phyloP scores from a whole-genome alignment of 2,113 vertebrate genomes.

The Xenus cinereus region DNA sequence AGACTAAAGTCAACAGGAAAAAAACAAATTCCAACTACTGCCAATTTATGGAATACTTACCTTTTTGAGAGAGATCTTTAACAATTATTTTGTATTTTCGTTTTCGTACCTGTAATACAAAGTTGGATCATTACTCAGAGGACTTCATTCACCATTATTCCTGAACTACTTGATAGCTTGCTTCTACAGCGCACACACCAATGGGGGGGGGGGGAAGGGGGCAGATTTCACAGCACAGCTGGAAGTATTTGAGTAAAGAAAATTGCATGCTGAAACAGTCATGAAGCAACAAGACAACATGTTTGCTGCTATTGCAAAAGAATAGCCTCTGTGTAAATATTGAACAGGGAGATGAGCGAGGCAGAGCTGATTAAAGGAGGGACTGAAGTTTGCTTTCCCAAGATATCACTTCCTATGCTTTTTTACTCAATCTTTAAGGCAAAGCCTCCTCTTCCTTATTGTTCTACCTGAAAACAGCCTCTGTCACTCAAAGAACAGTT shows the following conservation, averaged over 20 bases:
- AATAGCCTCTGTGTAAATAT: not conserved
- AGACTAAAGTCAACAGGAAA: not conserved
- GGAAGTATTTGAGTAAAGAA: not conserved
- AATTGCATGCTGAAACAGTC: not conserved
- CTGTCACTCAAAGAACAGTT: not conserved
- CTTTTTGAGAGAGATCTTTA: constrained; percentile 19
- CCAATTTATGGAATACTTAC: not conserved
- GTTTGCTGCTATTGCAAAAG: not conserved
- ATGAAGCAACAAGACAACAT: not conserved
- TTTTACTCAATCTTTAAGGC: not conserved
- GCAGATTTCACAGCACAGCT: not conserved
- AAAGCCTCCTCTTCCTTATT: not conserved
- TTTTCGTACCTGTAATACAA: not conserved
- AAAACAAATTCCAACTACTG: not conserved
- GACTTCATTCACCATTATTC: not conserved
- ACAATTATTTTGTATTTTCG: not conserved
- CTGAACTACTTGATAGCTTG: not conserved
- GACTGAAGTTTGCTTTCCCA: not conserved
- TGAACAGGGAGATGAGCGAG: not conserved
- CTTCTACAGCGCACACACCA: not conserved
- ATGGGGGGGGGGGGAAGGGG: rapidly evolving
- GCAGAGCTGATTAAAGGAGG: not conserved
- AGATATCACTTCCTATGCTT: not conserved
- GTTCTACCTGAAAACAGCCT: not conserved
- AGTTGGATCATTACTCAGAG: not conserved